A percentile compares a stretch with the other conserved stretches of the same genome.
These are phyloP conservation scores for Turdus rufiventris DNA, from an alignment of 2,113 vertebrate species.

Conservation along the genomic window DNA sequence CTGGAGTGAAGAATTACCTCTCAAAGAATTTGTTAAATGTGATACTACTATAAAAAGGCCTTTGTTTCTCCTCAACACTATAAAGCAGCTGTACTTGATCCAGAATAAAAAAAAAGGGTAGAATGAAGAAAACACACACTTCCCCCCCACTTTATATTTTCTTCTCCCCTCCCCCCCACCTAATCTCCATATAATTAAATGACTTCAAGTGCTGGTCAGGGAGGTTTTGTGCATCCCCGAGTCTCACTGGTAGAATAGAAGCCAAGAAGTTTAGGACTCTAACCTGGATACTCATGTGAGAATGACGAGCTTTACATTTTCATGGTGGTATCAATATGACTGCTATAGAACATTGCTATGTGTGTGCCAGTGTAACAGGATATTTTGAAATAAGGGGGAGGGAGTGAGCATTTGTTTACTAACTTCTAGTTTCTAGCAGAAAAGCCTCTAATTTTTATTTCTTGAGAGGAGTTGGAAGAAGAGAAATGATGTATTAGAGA, in stretches of 20 bases:
- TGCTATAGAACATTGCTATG: rapidly evolving
- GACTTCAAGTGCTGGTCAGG: too few relatives aligned
- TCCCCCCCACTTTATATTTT: not conserved
- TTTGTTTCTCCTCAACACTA: not conserved
- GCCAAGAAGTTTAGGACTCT: not conserved
- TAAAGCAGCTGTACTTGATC: not conserved
- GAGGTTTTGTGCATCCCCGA: not conserved
- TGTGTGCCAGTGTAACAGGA: not conserved
- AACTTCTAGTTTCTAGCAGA: not conserved
- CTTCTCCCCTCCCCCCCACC: rapidly evolving
- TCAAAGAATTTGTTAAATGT: not conserved
- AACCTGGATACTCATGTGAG: not conserved
- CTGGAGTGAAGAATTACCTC: not conserved
- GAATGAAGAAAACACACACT: not conserved
- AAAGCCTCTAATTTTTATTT: not conserved
- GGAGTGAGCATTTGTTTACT: not conserved
- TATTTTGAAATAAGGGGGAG: not conserved
- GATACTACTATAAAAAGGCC: not conserved
- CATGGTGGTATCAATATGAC: not conserved
- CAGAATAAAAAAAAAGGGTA: not conserved
- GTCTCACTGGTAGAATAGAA: not conserved
- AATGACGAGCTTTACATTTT: not conserved
- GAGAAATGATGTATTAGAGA: not conserved
- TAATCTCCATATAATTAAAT: not conserved
- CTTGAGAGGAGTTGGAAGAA: not conserved